Base-by-base conservation (phyloP, 2,113 vertebrate species). In the Pteronura brasiliensis region DNA sequence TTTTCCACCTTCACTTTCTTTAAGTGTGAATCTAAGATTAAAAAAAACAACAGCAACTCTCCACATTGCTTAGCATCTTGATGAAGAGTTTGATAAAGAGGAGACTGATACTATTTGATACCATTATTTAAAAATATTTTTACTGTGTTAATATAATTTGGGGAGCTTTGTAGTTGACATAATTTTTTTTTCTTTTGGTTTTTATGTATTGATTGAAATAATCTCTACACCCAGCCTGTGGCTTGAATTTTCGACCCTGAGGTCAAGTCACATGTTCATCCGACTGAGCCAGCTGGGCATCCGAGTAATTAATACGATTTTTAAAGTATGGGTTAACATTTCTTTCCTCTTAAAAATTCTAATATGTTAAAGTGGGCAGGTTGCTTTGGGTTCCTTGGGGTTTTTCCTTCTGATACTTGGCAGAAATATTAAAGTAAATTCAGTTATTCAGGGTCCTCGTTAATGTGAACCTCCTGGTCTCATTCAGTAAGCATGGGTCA, bases 391-490 rank as follows among this genome's bases (percentile, higher is more conserved):
- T 7, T 27, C 12, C 36, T 85, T 39, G 49, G 23, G 55, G 42
- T 77, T 92, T 36, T 79, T 65, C 1, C 15, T 94, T 90, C 31
- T 93, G 57, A 87, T 96, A 80, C 72, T 93, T 95, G 29, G 47
- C n/a, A 89, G 12, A 88, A 31, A 74, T 95, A 86, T 90, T 85
- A 88, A 91, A 93, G 27, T 81, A 86, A 93, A 96, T 69, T 69
- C n/a, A 74, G 87, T 97, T 98, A 97, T 95, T 92, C 52, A 52
- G 59, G 0, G 86, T 84, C 95, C 79, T 93, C 74, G 71, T 98
- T 98, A 97, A 97, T 93, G 85, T 77, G 1, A 90, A 98, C 97
- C 97, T 98, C 97, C 96, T 93, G 97, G 90, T 92, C 88, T 98
- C 90, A 29, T 85, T 95, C 87, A 92, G 1, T 95, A 96, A 96